Conservation (phyloP, 2,797 vertebrate species). For the Allobates femoralis region DNA sequence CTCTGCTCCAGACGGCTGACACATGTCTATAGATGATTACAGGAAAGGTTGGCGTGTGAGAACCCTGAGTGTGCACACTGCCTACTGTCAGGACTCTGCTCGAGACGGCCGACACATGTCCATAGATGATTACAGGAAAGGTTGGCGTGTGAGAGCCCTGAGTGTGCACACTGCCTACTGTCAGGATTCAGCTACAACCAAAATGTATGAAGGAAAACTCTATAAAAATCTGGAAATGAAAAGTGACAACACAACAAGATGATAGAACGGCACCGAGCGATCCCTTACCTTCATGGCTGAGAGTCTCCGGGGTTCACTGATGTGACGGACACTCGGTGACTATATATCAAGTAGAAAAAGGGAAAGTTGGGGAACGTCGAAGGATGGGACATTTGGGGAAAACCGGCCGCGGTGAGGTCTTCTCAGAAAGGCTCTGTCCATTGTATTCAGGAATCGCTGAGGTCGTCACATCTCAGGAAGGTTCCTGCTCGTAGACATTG, state of each 20-base stretch:
- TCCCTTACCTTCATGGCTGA: constrained; percentile 46
- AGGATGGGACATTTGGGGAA: constrained; percentile 13
- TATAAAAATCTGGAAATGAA: too few species aligned
- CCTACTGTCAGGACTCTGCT: too few species aligned
- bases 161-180: too few species aligned
- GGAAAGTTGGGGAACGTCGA: background rate
- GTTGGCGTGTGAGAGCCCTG: too few species aligned
- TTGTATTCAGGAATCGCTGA: background rate
- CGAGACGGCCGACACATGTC: too few species aligned
- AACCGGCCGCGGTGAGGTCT: background rate
- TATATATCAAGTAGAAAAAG: constrained; percentile 10
- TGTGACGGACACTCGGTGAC: background rate
- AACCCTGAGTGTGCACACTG: too few species aligned
- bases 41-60: too few species aligned
- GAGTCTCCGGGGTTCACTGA: background rate
- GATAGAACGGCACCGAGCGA: background rate
- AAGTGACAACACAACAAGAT: background rate
- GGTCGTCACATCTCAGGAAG: background rate
- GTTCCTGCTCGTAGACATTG: background rate
- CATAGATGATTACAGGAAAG: too few species aligned
- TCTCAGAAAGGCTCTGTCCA: background rate
- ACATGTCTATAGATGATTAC: too few species aligned
- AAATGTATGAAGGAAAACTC: too few species aligned
- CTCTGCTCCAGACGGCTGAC: too few species aligned
- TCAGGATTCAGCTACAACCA: too few species aligned